Evolutionary conservation across 2,797 vertebrate genomes (phyloP).

Genomic region (Thripadectes ignobilis): DNA sequence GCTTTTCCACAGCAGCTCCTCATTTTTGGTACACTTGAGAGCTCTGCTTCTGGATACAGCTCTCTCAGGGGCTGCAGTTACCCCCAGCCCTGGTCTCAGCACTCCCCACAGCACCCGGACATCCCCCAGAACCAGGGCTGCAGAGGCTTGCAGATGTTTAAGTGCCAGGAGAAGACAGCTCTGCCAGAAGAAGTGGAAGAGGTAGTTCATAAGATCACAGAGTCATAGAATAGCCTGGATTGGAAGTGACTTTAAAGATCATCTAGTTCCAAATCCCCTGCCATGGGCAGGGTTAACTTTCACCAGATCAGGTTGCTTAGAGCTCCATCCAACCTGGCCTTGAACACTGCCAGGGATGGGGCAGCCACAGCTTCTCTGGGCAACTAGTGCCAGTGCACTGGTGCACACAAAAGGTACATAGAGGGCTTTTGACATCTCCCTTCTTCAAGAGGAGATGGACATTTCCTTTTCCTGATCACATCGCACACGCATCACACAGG

Average conservation of each 20-base stretch:
- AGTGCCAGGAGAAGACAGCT: not conserved
- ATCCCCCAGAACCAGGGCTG: not conserved
- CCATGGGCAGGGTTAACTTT: not conserved
- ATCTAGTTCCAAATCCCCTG: not conserved
- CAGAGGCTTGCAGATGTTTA: not conserved
- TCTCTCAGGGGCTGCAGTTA: not conserved
- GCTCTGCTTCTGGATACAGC: not conserved
- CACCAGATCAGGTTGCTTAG: not conserved
- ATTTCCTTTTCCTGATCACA: not conserved
- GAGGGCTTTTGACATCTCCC: not conserved
- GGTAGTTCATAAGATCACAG: not conserved
- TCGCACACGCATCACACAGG: too few relatives aligned
- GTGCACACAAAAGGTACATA: not conserved
- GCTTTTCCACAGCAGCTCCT: not conserved
- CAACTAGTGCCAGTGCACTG: not conserved
- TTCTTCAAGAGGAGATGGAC: not conserved
- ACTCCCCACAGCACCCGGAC: not conserved
- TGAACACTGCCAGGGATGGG: not conserved
- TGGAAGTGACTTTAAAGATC: not conserved
- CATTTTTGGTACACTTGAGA: not conserved
- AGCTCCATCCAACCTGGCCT: accelerated
- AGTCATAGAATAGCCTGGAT: not conserved
- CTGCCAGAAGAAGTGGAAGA: not conserved
- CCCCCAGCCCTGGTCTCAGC: not conserved
- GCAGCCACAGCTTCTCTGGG: not conserved